Conservation (phyloP, 2,113 vertebrate species). For the Motacilla tschutschensis region DNA sequence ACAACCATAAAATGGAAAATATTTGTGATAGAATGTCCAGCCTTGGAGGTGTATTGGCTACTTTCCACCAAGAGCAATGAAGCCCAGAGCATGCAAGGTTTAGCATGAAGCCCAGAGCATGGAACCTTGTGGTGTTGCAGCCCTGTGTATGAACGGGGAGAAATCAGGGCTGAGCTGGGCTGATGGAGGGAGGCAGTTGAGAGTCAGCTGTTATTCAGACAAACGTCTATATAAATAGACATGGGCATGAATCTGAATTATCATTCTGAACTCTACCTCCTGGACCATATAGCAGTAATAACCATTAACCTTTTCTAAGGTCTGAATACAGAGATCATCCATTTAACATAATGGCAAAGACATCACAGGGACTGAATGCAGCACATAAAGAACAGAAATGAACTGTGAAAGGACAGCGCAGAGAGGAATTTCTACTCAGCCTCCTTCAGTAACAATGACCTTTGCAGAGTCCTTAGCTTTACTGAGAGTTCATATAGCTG, state of each 20-base stretch:
- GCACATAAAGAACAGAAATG: constrained; percentile 29
- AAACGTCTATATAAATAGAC: background rate
- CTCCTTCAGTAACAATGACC: background rate
- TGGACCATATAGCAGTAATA: constrained; percentile 10
- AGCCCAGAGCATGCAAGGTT: background rate
- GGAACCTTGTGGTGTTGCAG: background rate
- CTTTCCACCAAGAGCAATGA: background rate
- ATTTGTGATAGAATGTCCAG: background rate
- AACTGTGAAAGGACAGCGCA: constrained; percentile 1
- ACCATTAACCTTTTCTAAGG: constrained; percentile 42
- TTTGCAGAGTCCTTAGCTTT: background rate
- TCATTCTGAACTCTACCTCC: constrained; percentile 1
- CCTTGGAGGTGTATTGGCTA: background rate
- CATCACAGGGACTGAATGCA: background rate
- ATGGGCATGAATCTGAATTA: background rate
- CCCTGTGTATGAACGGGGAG: background rate
- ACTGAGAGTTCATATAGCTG: background rate
- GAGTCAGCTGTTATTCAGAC: background rate
- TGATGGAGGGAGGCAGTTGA: background rate
- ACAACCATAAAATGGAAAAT: background rate
- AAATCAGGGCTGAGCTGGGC: background rate
- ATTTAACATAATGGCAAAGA: background rate
- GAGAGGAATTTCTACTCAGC: background rate
- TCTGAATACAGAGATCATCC: background rate
- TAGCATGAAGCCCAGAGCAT: background rate